These are phyloP conservation scores for Lithophane ornitopus DNA, from an alignment of 2,888 invertebrate species.

Conservation along the genomic window DNA sequence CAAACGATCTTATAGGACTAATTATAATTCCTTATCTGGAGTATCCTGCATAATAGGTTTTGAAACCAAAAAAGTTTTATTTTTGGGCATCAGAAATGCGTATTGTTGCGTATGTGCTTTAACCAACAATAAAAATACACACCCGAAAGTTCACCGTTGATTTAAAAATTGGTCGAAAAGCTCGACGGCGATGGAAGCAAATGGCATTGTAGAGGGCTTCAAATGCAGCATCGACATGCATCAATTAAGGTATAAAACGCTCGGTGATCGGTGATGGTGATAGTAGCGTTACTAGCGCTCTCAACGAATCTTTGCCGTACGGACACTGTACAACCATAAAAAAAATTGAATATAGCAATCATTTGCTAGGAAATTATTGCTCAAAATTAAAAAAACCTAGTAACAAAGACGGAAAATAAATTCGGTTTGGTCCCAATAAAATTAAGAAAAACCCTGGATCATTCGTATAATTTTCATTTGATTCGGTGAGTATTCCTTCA, in stretches of 20 bases:
- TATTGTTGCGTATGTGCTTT: no score
- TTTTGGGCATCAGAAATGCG: no score
- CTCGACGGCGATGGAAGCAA: no score
- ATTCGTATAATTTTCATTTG: no score
- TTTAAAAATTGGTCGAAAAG: no score
- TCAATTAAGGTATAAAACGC: not conserved
- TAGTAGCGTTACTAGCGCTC: conserved; percentile 2
- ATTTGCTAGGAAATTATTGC: not conserved
- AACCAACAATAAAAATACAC: no score
- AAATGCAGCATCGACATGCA: no score
- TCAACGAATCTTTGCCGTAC: not conserved
- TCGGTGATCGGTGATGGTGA: conserved; percentile 13
- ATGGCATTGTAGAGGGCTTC: no score
- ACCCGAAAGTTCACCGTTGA: no score
- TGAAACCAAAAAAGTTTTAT: no score
- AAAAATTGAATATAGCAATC: conserved; percentile 5
- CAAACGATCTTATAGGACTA: not conserved
- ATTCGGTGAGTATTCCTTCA: no score
- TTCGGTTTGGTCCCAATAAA: not conserved
- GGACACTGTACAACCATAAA: not conserved
- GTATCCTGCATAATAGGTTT: not conserved
- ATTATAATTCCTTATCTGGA: conserved; percentile 2
- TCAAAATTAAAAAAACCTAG: not conserved
- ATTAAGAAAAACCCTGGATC: not conserved
- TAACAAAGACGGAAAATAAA: conserved; percentile 7